These are phyloP conservation scores for Melospiza georgiana DNA, from an alignment of 2,113 vertebrate species.

Conservation along the genomic window DNA sequence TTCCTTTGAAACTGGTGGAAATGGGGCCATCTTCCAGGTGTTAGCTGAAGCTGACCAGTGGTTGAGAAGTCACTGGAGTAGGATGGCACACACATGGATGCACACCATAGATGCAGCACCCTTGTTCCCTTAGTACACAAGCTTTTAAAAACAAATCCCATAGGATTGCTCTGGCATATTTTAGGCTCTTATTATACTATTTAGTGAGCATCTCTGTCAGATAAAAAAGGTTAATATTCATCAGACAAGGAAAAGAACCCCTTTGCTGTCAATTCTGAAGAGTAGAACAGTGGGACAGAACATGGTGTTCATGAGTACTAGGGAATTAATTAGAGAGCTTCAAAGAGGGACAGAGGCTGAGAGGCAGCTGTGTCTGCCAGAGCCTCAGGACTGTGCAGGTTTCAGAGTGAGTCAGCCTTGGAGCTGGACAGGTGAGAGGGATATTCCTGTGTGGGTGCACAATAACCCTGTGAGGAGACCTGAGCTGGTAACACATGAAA, in stretches of 20 bases:
- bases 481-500: background rate
- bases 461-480: background rate
- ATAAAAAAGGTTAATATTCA: background rate
- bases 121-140: background rate
- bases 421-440: background rate
- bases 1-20: background rate
- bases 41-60: background rate
- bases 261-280: background rate
- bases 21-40: background rate
- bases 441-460: background rate
- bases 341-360: background rate
- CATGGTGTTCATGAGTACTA: background rate
- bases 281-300: background rate
- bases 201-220: background rate
- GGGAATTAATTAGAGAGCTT: background rate
- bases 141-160: background rate
- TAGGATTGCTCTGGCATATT: background rate
- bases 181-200: background rate
- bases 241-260: background rate
- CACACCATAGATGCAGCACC: background rate
- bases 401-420: background rate
- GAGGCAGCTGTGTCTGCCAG: background rate
- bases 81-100: background rate
- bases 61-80: background rate
- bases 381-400: background rate